Percentiles rank a stretch among this genome's conserved stretches.
These are phyloP conservation scores for Equus quagga DNA, from an alignment of 2,113 vertebrate species.

Conservation along the genomic window DNA sequence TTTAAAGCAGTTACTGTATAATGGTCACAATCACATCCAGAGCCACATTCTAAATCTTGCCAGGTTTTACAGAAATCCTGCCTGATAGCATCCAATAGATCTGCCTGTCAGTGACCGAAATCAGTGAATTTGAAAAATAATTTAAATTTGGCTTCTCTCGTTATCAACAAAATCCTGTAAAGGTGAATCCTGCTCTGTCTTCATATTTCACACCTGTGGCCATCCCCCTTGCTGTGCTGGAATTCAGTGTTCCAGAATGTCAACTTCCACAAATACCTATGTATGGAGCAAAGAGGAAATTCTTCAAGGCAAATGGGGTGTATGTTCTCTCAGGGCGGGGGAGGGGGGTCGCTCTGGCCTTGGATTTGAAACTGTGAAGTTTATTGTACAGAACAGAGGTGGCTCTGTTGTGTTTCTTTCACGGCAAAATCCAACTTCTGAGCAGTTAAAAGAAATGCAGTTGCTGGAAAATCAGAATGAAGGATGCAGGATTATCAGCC, in stretches of 20 bases:
- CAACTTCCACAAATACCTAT: slow-evolving; percentile 84
- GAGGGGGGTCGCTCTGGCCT: slow-evolving; percentile 92
- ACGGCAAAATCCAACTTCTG: slow-evolving; percentile 81
- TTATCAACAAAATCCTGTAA: slow-evolving; percentile 64
- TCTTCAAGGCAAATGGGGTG: slow-evolving; percentile 88
- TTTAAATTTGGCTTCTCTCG: slow-evolving; percentile 46
- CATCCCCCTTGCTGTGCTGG: slow-evolving; percentile 83
- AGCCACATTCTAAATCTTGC: slow-evolving; percentile 85
- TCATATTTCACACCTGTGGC: slow-evolving; percentile 88
- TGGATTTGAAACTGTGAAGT: slow-evolving; percentile 93
- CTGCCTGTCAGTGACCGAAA: slow-evolving; percentile 85
- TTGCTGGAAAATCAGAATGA: slow-evolving; percentile 83
- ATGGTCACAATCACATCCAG: slow-evolving; percentile 80
- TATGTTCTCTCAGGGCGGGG: slow-evolving; percentile 86
- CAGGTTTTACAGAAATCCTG: slow-evolving; percentile 88
- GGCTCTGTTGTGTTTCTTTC: slow-evolving; percentile 89
- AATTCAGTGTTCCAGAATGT: slow-evolving; percentile 45
- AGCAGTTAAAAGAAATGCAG: slow-evolving; percentile 87
- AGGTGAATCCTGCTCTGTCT: background rate
- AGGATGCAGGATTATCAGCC: slow-evolving; percentile 78
- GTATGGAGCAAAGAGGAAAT: slow-evolving; percentile 67
- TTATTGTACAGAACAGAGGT: slow-evolving; percentile 90
- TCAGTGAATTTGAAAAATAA: slow-evolving; percentile 83
- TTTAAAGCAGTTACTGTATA: slow-evolving; percentile 64
- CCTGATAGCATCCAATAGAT: slow-evolving; percentile 83